These are phyloP conservation scores for Drosophila ogumai DNA, from an alignment of 1,140 invertebrate genomes.

Conservation along the genomic window DNA sequence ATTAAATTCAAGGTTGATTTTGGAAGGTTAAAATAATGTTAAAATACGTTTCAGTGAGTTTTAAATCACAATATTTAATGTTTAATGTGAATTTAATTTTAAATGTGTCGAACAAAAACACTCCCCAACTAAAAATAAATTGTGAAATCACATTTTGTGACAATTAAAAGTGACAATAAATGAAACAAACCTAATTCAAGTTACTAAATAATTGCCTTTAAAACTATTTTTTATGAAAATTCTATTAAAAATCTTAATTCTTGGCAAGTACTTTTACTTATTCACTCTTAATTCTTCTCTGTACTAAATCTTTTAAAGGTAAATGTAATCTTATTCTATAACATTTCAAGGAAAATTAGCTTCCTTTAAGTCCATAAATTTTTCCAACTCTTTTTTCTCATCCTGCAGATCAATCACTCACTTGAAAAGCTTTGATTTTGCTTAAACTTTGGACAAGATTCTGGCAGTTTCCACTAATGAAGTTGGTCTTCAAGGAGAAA, in stretches of 20 bases:
- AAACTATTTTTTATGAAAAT: too few relatives aligned
- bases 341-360: background rate
- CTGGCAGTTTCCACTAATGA: slow-evolving; percentile 35
- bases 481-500: slow-evolving; percentile 25
- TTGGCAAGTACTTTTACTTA: background rate
- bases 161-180: too few relatives aligned
- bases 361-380: background rate
- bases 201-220: too few relatives aligned
- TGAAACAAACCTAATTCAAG: too few relatives aligned
- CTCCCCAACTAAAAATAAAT: too few relatives aligned
- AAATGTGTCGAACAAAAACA: background rate
- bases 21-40: background rate
- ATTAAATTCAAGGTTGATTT: slow-evolving; percentile 5
- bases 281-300: background rate
- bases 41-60: too few relatives aligned
- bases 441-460: slow-evolving; percentile 35
- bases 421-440: slow-evolving; percentile 54
- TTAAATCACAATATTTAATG: background rate
- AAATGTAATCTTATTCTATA: background rate
- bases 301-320: background rate
- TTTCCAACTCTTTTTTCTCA: background rate
- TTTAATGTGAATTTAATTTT: background rate
- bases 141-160: too few relatives aligned
- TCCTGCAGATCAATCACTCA: slow-evolving; percentile 53
- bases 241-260: background rate